phyloP scores from a whole-genome alignment of 2,888 invertebrate species.

The Phorcus lineatus region DNA sequence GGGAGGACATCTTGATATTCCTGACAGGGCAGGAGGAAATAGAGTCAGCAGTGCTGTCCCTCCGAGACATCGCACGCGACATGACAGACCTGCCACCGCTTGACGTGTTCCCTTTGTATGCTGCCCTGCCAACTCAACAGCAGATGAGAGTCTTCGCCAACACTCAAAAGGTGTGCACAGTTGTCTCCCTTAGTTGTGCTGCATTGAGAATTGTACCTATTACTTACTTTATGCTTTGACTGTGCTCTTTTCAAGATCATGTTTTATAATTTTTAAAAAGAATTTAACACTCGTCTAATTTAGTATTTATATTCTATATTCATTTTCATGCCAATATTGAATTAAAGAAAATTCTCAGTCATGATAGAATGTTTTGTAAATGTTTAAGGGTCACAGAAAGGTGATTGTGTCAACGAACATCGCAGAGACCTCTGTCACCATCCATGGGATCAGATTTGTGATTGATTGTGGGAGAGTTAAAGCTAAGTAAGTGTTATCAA shows the following conservation, averaged over 20 bases:
- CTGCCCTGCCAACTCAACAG: conserved; percentile 77
- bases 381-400: conserved; percentile 76
- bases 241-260: no score
- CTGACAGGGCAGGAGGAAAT: conserved; percentile 98
- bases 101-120: conserved; percentile 82
- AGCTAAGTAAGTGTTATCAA: conserved; percentile 80
- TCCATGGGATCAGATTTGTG: conserved; percentile 88
- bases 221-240: no score
- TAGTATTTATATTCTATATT: background rate
- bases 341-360: no score
- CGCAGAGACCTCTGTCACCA: conserved; percentile 81
- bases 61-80: conserved; percentile 79
- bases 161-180: conserved; percentile 69
- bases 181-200: background rate
- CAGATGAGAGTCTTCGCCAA: conserved; percentile 78
- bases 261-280: no score
- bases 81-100: conserved; percentile 81
- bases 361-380: background rate
- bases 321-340: no score
- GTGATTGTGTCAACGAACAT: conserved; percentile 80
- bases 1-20: conserved; percentile 92
- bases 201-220: no score
- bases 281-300: background rate
- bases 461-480: conserved; percentile 95
- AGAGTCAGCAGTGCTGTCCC: conserved; percentile 79